Evolutionary conservation across 2,113 vertebrate genomes (phyloP), one percentile per base, ranked within the genome.

Genomic region (Otolemur garnettii): DNA sequence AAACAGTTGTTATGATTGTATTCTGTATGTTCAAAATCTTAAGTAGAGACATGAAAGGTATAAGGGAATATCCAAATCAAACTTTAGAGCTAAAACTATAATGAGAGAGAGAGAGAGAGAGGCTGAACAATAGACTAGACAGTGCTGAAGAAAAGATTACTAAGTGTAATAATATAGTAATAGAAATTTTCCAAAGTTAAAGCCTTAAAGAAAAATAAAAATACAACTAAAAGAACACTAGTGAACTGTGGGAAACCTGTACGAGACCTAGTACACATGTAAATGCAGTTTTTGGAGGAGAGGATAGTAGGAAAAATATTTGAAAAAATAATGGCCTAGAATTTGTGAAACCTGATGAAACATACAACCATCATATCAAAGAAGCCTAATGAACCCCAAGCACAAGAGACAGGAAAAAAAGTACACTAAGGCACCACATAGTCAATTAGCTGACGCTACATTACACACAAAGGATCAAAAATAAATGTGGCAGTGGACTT

Each of bases 281-380:
- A 84, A 50, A 80, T 75, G 53, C 21, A 80, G 33, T 60, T 87
- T 28, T 57, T 35, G 9, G 33, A 72, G 21, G 35, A 90, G 13
- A 17, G 5, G 30, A 5, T 1, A 3, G 10, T 30, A 4, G n/a
- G 42, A 38, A 88, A 91, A 60, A 57, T 74, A 80, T 69, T 69
- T 93, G 28, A 75, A 97, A 77, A 94, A 74, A 28, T 78, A 69
- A 50, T 69, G 35, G 59, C 2, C 28, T 13, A 72, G 77, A 62
- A 15, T 69, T 71, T 82, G 33, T 19, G 35, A 74, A 82, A 62
- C 10, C 7, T 33, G 13, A 42, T 55, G 45, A 94, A 87, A 74
- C 28, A n/a, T 53, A 62, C 42, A 66, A 60, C 71, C 21, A n/a
- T 19, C 24, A 60, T 38, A 91, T 42, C 13, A 85, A 84, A 53